A percentile compares a stretch with the other conserved stretches of the same genome.
phyloP scores from a whole-genome alignment of 2,888 invertebrate species.

The Drosophila maculinotata region DNA sequence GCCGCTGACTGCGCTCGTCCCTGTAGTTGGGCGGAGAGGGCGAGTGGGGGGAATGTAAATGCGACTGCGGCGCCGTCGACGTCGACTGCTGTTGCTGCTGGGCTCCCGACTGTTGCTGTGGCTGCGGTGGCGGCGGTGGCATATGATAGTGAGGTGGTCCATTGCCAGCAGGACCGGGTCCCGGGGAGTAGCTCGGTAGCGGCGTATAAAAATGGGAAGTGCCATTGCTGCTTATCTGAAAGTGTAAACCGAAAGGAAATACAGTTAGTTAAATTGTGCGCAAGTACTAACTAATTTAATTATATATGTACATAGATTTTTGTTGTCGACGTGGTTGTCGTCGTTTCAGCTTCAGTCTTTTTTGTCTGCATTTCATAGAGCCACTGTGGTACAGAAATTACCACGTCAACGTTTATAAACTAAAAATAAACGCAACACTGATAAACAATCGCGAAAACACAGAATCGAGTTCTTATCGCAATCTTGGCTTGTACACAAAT shows the following conservation, averaged over 20 bases:
- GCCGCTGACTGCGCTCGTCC: constrained; percentile 92
- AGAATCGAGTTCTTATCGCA: not conserved
- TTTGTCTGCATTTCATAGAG: constrained; percentile 28
- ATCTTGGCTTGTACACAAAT: not conserved
- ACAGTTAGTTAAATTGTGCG: too few relatives aligned
- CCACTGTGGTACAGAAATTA: constrained; percentile 13
- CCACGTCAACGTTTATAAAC: constrained; percentile 48
- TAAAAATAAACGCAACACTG: constrained; percentile 33
- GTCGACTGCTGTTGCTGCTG: constrained; percentile 78
- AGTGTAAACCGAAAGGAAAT: not conserved
- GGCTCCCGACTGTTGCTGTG: constrained; percentile 65
- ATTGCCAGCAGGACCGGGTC: constrained; percentile 85
- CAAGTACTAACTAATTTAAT: too few relatives aligned
- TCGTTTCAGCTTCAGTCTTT: constrained; percentile 24
- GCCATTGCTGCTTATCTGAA: constrained; percentile 89
- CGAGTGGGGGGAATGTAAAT: constrained; percentile 89
- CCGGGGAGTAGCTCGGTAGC: constrained; percentile 86
- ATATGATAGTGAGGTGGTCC: constrained; percentile 84
- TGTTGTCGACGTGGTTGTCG: constrained; percentile 41
- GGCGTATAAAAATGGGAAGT: constrained; percentile 89
- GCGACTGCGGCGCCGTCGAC: constrained; percentile 43
- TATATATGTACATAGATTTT: constrained; percentile 11
- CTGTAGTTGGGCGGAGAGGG: constrained; percentile 89
- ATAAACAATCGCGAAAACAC: constrained; percentile 25
- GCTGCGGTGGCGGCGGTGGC: constrained; percentile 66